These are phyloP conservation scores for Calephelis virginiensis DNA, from an alignment of 1,140 invertebrate species.

Conservation along the genomic window DNA sequence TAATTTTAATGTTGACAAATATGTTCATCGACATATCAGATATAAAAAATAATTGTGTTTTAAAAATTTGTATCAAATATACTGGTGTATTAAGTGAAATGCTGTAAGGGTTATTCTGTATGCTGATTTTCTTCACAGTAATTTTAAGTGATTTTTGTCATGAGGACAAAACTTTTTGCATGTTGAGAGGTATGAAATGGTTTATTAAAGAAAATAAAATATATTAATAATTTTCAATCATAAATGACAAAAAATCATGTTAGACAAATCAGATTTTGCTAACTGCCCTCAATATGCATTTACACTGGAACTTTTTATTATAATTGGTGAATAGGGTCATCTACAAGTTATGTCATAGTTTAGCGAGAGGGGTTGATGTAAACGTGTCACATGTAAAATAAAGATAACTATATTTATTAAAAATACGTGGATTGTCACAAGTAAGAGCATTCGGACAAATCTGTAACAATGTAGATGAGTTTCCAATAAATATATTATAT, in stretches of 20 bases:
- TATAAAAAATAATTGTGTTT: no score
- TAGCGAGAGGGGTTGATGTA: no score
- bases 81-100: neutral
- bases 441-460: no score
- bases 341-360: no score
- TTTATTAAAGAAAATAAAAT: neutral
- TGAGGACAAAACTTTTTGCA: neutral
- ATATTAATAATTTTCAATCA: neutral
- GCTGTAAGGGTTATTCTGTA: conserved; percentile 4
- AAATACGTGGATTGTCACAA: no score
- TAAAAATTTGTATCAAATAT: neutral
- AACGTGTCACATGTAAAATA: no score
- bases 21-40: no score
- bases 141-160: conserved; percentile 3
- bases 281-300: conserved; percentile 4
- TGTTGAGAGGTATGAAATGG: neutral
- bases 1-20: no score
- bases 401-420: no score
- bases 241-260: no score
- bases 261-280: neutral
- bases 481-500: no score
- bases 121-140: conserved; percentile 4
- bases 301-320: neutral
- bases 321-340: neutral
- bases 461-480: no score